phyloP scores from a whole-genome alignment of 2,797 vertebrate genomes.

The Vultur gryphus region DNA sequence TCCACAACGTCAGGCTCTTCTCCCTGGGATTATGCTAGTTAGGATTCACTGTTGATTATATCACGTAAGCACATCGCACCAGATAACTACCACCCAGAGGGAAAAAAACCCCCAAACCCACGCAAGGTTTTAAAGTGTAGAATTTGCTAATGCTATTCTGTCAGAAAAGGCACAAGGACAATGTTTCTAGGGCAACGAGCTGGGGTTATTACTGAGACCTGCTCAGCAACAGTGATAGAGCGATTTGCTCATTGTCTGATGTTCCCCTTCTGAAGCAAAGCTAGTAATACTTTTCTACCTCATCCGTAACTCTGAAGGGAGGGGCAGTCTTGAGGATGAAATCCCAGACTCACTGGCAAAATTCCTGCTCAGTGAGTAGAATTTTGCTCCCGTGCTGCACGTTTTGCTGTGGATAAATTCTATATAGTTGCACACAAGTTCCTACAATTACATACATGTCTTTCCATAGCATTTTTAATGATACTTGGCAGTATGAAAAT shows the following conservation, averaged over 20 bases:
- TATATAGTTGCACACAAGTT: neutral
- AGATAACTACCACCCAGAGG: neutral
- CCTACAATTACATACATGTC: neutral
- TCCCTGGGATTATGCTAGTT: neutral
- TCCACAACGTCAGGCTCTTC: neutral
- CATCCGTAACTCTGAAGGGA: neutral
- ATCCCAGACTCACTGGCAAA: neutral
- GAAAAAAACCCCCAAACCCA: neutral
- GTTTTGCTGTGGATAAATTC: neutral
- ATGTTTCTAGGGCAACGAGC: neutral
- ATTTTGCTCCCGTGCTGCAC: neutral
- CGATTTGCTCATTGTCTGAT: neutral
- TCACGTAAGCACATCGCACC: neutral
- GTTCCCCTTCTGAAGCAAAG: neutral
- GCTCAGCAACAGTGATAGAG: neutral
- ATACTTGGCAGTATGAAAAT: neutral
- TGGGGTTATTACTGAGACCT: neutral
- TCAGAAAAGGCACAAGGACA: neutral
- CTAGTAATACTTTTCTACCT: neutral
- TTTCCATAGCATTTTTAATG: neutral
- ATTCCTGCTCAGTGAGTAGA: neutral
- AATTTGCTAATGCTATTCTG: neutral
- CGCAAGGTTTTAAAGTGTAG: neutral
- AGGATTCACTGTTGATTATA: neutral
- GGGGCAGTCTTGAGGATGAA: neutral